Conservation (phyloP, 2,888 invertebrate species). For the Melanotus villosus region DNA sequence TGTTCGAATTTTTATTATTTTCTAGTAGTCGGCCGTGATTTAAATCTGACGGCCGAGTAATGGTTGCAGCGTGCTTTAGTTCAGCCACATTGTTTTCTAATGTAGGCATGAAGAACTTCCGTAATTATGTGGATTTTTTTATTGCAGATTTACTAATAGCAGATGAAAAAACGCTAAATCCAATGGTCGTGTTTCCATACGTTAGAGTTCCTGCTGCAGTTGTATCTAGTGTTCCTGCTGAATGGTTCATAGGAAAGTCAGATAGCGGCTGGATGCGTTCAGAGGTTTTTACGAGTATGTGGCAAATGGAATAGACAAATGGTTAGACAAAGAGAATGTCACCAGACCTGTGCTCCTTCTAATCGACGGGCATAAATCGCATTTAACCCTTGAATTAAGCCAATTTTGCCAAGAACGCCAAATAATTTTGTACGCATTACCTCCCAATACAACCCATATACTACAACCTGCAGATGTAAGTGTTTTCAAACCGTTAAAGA, state of each 20-base stretch:
- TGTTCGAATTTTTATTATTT: background rate
- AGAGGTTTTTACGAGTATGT: slow-evolving; percentile 37
- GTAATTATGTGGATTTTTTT: background rate
- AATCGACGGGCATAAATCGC: slow-evolving; percentile 34
- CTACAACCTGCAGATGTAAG: slow-evolving; percentile 57
- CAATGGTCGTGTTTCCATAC: slow-evolving; percentile 53
- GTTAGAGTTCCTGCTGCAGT: slow-evolving; percentile 51
- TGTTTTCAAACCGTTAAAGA: slow-evolving; percentile 57
- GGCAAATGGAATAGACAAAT: slow-evolving; percentile 21
- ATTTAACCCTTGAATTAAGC: slow-evolving; percentile 19
- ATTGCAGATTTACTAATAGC: slow-evolving; percentile 39
- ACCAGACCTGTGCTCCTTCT: slow-evolving; percentile 41
- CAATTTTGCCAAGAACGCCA: slow-evolving; percentile 34
- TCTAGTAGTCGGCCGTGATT: background rate
- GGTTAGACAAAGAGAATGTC: slow-evolving; percentile 22
- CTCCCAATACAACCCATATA: slow-evolving; percentile 51
- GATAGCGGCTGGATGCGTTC: slow-evolving; percentile 32
- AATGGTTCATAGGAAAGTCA: slow-evolving; percentile 31
- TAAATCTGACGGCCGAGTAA: slow-evolving; percentile 7
- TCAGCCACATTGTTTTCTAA: slow-evolving; percentile 3
- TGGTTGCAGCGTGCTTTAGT: slow-evolving; percentile 1
- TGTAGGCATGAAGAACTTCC: background rate
- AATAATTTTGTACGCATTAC: slow-evolving; percentile 56
- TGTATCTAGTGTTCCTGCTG: slow-evolving; percentile 51
- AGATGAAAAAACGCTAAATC: slow-evolving; percentile 51